A percentile compares a stretch with the other conserved stretches of the same genome.
phyloP scores from a whole-genome alignment of 2,797 vertebrate species.

The Darevskia mixta region DNA sequence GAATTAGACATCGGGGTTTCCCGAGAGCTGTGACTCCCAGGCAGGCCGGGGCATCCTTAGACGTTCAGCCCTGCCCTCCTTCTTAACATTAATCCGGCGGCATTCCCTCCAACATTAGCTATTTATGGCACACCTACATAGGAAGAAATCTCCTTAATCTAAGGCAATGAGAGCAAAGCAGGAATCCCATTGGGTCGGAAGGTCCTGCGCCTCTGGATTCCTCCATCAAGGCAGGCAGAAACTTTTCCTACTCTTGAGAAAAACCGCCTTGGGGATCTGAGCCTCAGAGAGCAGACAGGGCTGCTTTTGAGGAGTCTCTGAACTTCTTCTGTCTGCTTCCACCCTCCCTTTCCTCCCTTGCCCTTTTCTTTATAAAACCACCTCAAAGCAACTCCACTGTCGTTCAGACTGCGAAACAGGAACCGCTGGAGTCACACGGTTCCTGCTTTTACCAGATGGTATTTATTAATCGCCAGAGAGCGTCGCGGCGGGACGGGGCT shows the following conservation, averaged over 20 bases:
- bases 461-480: constrained; percentile 20
- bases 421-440: background rate
- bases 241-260: background rate
- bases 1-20: background rate
- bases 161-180: background rate
- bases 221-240: background rate
- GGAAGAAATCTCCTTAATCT: background rate
- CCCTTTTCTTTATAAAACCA: background rate
- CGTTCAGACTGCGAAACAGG: background rate
- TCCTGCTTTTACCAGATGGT: background rate
- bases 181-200: background rate
- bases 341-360: too few relatives aligned
- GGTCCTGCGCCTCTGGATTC: too few relatives aligned
- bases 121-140: background rate
- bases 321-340: background rate
- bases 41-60: background rate
- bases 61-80: background rate
- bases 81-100: background rate
- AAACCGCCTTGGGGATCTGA: background rate
- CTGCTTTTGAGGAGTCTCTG: too few relatives aligned
- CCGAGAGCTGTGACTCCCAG: background rate
- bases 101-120: background rate
- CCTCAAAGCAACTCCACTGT: background rate
- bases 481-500: background rate
- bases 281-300: background rate